Evolutionary conservation across 1,140 invertebrate species (phyloP), one percentile per base, ranked within the genome.

Genomic region (Drosophila serrata): DNA sequence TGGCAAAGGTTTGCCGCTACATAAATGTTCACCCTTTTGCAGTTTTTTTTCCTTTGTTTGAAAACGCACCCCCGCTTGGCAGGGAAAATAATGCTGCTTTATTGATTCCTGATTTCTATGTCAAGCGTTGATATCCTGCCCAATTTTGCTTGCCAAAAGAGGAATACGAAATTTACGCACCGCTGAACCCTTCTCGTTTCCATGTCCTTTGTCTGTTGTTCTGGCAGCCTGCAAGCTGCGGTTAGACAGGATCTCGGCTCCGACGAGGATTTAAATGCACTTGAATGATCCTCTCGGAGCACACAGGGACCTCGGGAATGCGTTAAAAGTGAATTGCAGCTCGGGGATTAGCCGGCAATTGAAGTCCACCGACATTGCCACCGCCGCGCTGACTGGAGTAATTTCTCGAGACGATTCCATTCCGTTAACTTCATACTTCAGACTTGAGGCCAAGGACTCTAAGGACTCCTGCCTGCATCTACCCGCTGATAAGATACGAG

Each of bases 301-400:
- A 46, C 40, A 15, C 11, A 15, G 55, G 33, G 7, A 17, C 27
- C 42, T 40, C 37, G 29, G 29, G 72, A 79, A 87, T 88, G 85
- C 84, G 84, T 88, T 77, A 88, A 88, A 88, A 90, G 84, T 88
- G 85, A 90, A 90, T 88, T 90, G 81, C 72, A 81, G 84, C 80
- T 78, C 59, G 42, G 62, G 81, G 84, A 90, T 90, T 88, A 90
- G 43, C 27, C 17, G 35, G 68, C 73, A 73, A 88, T 75, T 90
- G 84, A 88, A 84, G 67, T 90, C 76, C 76, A 80, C 49, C 49
- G n/a, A n/a, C n/a, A n/a, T n/a, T n/a, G 49, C 29, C 29, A 13
- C 8, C 45, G 24, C 15, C 43, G 40, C 17, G 19, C 84, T 76
- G 82, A 48, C 57, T 17, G 22, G 17, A 48, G 35, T 13, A 31